Evolutionary conservation across 2,888 invertebrate genomes (phyloP).

Genomic region (Junonia oenone): DNA sequence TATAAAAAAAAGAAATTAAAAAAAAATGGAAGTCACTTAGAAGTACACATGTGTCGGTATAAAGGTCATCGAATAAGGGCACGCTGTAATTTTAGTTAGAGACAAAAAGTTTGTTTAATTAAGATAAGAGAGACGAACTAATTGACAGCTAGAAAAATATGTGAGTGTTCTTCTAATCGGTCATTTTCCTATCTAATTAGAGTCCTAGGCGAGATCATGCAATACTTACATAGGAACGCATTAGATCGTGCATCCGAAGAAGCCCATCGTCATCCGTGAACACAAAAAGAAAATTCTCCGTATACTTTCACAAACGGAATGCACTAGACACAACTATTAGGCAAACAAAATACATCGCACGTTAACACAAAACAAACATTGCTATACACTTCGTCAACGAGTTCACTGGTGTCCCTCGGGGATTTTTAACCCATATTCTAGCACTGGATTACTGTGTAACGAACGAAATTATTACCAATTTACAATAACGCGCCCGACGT

Average conservation of each 20-base stretch:
- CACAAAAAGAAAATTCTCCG: conserved; percentile 59
- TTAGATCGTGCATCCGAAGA: conserved; percentile 23
- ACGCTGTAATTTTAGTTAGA: neutral
- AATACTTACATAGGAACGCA: conserved; percentile 30
- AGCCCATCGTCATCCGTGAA: conserved; percentile 46
- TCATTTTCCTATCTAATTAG: neutral
- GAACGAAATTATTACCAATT: conserved; percentile 76
- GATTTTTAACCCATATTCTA: conserved; percentile 74
- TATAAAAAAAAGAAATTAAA: neutral
- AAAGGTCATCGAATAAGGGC: conserved; percentile 13
- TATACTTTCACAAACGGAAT: conserved; percentile 57
- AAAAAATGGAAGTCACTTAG: neutral
- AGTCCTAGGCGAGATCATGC: neutral
- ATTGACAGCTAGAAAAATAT: neutral
- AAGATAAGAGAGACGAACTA: neutral
- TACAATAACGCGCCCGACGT: conserved; percentile 66
- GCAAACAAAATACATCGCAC: conserved; percentile 57
- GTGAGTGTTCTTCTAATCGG: neutral
- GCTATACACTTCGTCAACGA: conserved; percentile 44
- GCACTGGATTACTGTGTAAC: conserved; percentile 70
- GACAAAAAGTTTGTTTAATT: conserved; percentile 4
- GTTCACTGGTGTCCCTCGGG: conserved; percentile 38
- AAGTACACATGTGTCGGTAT: conserved; percentile 2
- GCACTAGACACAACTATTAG: conserved; percentile 41
- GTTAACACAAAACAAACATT: conserved; percentile 43